These are phyloP conservation scores for Verasper variegatus DNA, from an alignment of 2,113 vertebrate species.

Conservation along the genomic window DNA sequence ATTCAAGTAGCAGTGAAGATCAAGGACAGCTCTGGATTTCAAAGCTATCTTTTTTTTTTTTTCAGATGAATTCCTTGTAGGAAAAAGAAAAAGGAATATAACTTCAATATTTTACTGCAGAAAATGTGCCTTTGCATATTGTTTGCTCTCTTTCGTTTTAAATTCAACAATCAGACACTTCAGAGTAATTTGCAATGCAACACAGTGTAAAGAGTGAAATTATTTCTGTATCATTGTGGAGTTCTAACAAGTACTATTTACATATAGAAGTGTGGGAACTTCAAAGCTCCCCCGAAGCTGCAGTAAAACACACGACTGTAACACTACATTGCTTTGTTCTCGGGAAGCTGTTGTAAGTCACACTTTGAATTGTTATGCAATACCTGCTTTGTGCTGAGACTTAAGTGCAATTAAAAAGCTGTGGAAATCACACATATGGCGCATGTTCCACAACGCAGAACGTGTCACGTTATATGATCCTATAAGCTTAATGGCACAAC, in stretches of 20 bases:
- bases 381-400: conserved; percentile 25
- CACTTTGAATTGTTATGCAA: conserved; percentile 21
- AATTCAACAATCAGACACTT: conserved; percentile 1
- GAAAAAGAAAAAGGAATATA: not conserved
- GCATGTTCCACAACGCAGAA: not conserved
- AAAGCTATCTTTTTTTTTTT: conserved; percentile 31
- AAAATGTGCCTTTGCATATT: not conserved
- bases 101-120: conserved; percentile 5
- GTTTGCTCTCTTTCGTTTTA: conserved; percentile 11
- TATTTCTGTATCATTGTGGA: not conserved
- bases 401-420: conserved; percentile 43
- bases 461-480: not conserved
- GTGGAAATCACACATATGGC: conserved; percentile 22
- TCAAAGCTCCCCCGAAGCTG: conserved; percentile 33
- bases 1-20: conserved; percentile 41
- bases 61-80: not conserved
- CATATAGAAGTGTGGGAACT: conserved; percentile 24
- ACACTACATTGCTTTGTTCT: conserved; percentile 15
- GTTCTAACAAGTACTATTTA: conserved; percentile 21
- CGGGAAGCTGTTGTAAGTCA: conserved; percentile 28
- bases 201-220: conserved; percentile 15
- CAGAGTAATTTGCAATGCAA: conserved; percentile 1
- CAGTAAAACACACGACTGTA: conserved; percentile 1
- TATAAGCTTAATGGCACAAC: not conserved
- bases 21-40: conserved; percentile 52